phyloP scores from a whole-genome alignment of 2,113 vertebrate genomes.

The Lagenorhynchus albirostris region DNA sequence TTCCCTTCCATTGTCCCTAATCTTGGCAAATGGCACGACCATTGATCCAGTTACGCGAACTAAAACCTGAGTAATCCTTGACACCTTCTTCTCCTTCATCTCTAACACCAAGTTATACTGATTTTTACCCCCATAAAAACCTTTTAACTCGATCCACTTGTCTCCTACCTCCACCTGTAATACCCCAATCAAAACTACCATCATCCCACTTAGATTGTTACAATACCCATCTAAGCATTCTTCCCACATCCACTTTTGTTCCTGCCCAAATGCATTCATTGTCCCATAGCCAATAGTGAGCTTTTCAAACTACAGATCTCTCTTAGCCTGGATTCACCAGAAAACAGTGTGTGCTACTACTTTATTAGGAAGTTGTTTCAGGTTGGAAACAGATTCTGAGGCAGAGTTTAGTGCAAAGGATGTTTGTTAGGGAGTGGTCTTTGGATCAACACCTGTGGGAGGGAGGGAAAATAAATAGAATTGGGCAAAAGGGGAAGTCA shows the following conservation, averaged over 20 bases:
- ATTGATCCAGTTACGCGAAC: background rate
- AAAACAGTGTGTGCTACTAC: background rate
- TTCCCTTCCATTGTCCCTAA: background rate
- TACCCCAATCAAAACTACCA: background rate
- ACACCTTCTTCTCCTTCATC: background rate
- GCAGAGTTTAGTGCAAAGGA: background rate
- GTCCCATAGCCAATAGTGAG: background rate
- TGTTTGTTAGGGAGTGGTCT: background rate
- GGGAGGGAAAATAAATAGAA: background rate
- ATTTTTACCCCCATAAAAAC: background rate
- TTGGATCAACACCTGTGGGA: background rate
- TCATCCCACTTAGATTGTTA: background rate
- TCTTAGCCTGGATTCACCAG: background rate
- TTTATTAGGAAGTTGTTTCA: background rate
- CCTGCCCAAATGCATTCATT: background rate
- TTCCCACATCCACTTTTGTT: background rate
- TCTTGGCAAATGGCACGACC: background rate
- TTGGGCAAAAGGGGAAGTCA: background rate
- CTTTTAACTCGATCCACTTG: background rate
- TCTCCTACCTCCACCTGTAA: background rate
- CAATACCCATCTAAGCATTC: background rate
- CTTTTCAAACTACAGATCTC: background rate
- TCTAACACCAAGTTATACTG: background rate
- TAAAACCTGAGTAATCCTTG: background rate
- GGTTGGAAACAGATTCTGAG: background rate